These are phyloP conservation scores for Cistogaster globosa DNA, from an alignment of 2,888 invertebrate species.

Conservation along the genomic window DNA sequence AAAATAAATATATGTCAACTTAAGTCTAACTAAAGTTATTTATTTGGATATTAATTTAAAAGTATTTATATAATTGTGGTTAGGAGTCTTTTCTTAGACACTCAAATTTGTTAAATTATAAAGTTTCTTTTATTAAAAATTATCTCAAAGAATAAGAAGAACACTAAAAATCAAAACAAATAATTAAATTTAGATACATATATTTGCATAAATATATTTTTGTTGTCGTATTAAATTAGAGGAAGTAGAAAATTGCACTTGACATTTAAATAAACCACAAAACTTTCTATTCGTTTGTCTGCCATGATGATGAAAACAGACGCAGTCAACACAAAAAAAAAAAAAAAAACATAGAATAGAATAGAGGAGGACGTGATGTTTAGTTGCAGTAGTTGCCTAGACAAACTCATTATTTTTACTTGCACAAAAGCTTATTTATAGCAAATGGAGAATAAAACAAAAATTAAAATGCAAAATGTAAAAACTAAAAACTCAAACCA, in stretches of 20 bases:
- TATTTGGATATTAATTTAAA: too few relatives aligned
- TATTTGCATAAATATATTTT: background rate
- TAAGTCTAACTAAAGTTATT: too few relatives aligned
- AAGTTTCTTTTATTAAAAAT: too few relatives aligned
- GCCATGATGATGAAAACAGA: slow-evolving; percentile 12
- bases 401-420: slow-evolving; percentile 6
- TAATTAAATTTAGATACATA: too few relatives aligned
- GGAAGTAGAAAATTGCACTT: slow-evolving; percentile 69
- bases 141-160: too few relatives aligned
- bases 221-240: slow-evolving; percentile 24
- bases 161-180: too few relatives aligned
- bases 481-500: background rate
- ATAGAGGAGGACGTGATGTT: background rate
- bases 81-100: too few relatives aligned
- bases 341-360: background rate
- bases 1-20: too few relatives aligned
- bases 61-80: too few relatives aligned
- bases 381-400: background rate
- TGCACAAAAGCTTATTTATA: background rate
- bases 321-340: background rate
- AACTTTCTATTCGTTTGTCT: slow-evolving; percentile 7
- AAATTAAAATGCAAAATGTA: background rate
- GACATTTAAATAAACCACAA: slow-evolving; percentile 64
- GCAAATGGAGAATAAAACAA: background rate
- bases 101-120: too few relatives aligned